Base-by-base conservation (phyloP, 2,888 invertebrate species). In the Eupeodes luniger region DNA sequence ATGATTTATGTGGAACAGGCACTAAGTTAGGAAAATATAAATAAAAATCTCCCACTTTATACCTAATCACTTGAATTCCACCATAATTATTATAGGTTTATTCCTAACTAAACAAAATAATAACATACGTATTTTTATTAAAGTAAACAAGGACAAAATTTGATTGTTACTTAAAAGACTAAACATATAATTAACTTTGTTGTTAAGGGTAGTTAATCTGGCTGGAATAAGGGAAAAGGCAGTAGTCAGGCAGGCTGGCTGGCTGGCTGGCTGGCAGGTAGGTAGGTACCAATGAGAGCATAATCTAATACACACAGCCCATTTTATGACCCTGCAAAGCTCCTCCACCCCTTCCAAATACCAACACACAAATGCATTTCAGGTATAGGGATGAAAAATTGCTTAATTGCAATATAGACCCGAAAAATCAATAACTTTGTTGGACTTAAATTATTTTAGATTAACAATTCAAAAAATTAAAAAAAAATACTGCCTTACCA, bases 391-490 rank as follows among this genome's bases (percentile, higher is more conserved):
- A 64, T 57, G 80, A 53, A 69, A 59, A 64, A 51, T 49, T n/a
- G 53, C 51, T 70, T 79, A 79, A 76, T 83, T 79, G 62, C 75
- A 80, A 75, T 69, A 49, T 62, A 72, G 72, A 77, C 51, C 67
- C 72, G 77, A 86, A 86, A 86, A 86, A 86, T 86, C 78, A 82
- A 82, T 82, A 86, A 67, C n/a, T 57, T 36, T 36, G 40, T 77
- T 49, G 64, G 66, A 78, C 62, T 61, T 62, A 40, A 14, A 19
- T 44, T n/a, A 4, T 62, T 27, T 19, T 40, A 7, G 5, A 5
- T 40, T 40, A 40, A 40, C 40, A 40, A 16, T 69, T 27, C 27
- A 27, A 27, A 27, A 3, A 57, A 64, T 62, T 69, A 7, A 47
- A 47, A 0, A 34, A 27, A n/a, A n/a, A 72, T 34, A 72, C 47